phyloP scores from a whole-genome alignment of 1,140 invertebrate species.

The Anagrus nilaparvatae region DNA sequence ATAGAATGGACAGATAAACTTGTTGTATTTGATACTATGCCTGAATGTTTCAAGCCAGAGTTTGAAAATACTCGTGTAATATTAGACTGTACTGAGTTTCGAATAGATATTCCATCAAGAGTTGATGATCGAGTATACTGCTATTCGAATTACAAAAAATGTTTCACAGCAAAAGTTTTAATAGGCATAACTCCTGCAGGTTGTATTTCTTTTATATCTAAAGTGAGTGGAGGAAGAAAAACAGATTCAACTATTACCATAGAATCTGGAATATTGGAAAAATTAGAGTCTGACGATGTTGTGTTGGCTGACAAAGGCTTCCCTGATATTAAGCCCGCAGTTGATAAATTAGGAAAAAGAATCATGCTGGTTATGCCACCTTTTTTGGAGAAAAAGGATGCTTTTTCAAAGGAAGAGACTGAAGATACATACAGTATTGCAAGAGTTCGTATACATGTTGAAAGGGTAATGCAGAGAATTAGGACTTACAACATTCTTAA shows the following conservation, averaged over 20 bases:
- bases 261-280: conserved; percentile 23
- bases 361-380: too few species aligned
- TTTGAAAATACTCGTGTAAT: conserved; percentile 11
- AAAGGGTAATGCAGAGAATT: not conserved
- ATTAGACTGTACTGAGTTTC: conserved; percentile 13
- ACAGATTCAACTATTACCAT: conserved; percentile 11
- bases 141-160: conserved; percentile 29
- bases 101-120: not conserved
- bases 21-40: conserved; percentile 17
- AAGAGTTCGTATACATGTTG: conserved; percentile 15
- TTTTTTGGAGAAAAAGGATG: too few species aligned
- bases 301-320: conserved; percentile 13
- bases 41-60: conserved; percentile 5
- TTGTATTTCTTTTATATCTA: conserved; percentile 32
- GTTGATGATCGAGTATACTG: conserved; percentile 7
- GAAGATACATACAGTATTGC: conserved; percentile 23
- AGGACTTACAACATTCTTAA: not conserved
- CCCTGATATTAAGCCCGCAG: conserved; percentile 9
- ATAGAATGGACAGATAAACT: conserved; percentile 20
- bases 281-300: conserved; percentile 27
- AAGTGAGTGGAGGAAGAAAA: conserved; percentile 26
- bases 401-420: conserved; percentile 17
- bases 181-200: conserved; percentile 31
- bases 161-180: conserved; percentile 23
- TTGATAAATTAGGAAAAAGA: too few species aligned